phyloP scores from a whole-genome alignment of 2,797 vertebrate genomes.

The Dallia pectoralis region DNA sequence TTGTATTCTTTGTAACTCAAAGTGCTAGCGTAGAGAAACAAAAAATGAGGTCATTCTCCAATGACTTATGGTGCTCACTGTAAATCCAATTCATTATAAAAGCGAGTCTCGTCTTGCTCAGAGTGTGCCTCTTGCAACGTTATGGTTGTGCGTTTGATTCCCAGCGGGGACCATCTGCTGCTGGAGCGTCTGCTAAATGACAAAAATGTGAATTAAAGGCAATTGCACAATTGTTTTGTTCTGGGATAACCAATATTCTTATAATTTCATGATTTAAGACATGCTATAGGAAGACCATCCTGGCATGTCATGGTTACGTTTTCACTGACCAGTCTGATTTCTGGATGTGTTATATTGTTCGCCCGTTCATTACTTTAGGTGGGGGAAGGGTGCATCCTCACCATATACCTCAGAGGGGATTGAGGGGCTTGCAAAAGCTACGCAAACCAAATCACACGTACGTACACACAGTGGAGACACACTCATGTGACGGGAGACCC shows the following conservation, averaged over 20 bases:
- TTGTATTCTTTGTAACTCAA: too few relatives aligned
- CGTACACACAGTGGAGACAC: slow-evolving; percentile 1
- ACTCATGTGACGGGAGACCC: background rate
- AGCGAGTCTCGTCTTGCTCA: too few relatives aligned
- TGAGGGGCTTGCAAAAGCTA: background rate
- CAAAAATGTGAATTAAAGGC: too few relatives aligned
- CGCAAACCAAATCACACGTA: background rate
- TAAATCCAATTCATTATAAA: too few relatives aligned
- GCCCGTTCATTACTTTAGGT: slow-evolving; percentile 43
- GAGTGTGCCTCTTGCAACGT: too few relatives aligned
- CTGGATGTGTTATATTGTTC: slow-evolving; percentile 47
- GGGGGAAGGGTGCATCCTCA: slow-evolving; percentile 23
- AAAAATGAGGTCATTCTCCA: too few relatives aligned
- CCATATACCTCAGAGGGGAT: background rate
- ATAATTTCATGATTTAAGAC: background rate
- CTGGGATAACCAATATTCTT: background rate
- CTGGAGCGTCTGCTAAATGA: too few relatives aligned
- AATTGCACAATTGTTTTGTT: too few relatives aligned
- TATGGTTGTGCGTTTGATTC: too few relatives aligned
- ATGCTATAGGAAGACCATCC: background rate
- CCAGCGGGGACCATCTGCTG: too few relatives aligned
- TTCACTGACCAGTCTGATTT: slow-evolving; percentile 22
- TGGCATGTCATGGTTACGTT: slow-evolving; percentile 5
- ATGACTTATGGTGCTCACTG: too few relatives aligned
- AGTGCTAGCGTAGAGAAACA: too few relatives aligned